A percentile compares a stretch with the other conserved stretches of the same genome.
phyloP scores from a whole-genome alignment of 2,888 invertebrate species.

The Cephonodes hylas region DNA sequence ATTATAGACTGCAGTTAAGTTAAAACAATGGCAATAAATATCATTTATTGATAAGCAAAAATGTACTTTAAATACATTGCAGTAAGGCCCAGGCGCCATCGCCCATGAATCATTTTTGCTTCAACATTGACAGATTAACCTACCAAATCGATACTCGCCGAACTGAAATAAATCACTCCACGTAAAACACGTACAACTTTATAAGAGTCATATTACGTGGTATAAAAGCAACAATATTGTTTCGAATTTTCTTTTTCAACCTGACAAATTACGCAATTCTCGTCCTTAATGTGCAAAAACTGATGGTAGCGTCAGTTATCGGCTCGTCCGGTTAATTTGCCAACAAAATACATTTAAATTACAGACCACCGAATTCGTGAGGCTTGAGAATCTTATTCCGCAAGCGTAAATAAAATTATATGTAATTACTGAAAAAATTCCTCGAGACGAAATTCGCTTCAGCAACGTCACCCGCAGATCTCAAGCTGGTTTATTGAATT shows the following conservation, averaged over 20 bases:
- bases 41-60: not conserved
- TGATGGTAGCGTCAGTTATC: slow-evolving; percentile 33
- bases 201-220: slow-evolving; percentile 50
- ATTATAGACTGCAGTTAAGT: slow-evolving; percentile 9
- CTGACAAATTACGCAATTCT: slow-evolving; percentile 29
- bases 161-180: slow-evolving; percentile 46
- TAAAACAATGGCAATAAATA: not conserved
- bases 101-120: slow-evolving; percentile 1
- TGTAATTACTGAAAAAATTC: slow-evolving; percentile 41
- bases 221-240: slow-evolving; percentile 24
- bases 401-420: slow-evolving; percentile 54
- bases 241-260: not conserved
- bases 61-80: not conserved
- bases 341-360: slow-evolving; percentile 38
- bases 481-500: slow-evolving; percentile 14
- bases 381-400: slow-evolving; percentile 40
- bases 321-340: slow-evolving; percentile 20
- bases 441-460: slow-evolving; percentile 10
- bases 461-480: not conserved
- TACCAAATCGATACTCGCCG: slow-evolving; percentile 26
- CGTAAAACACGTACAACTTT: slow-evolving; percentile 53
- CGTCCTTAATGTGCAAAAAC: slow-evolving; percentile 32
- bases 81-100: not conserved
- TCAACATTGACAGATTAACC: slow-evolving; percentile 31
- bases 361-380: slow-evolving; percentile 57